Evolutionary conservation across 1,140 invertebrate genomes (phyloP).

Genomic region (Bemisia tabaci): DNA sequence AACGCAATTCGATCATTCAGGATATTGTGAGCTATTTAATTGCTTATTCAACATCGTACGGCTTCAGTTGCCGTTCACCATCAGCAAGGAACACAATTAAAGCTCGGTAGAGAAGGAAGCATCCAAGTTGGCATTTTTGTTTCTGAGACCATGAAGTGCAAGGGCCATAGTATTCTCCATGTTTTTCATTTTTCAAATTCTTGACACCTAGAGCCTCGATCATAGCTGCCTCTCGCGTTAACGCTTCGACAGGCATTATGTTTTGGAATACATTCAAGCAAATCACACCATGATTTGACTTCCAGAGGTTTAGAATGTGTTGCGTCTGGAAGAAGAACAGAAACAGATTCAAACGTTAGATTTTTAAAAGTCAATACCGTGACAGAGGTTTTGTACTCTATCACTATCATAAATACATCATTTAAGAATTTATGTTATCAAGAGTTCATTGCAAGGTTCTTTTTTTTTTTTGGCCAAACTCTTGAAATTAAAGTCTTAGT

Average conservation of each 20-base stretch:
- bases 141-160: conserved; percentile 54
- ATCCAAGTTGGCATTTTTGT: conserved; percentile 57
- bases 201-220: conserved; percentile 69
- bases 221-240: conserved; percentile 84
- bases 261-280: conserved; percentile 86
- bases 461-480: no score
- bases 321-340: conserved; percentile 49
- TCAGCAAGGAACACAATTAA: conserved; percentile 73
- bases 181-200: conserved; percentile 66
- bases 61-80: conserved; percentile 64
- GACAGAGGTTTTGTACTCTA: no score
- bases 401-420: no score
- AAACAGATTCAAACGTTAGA: conserved; percentile 28
- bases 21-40: no score
- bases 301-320: conserved; percentile 79
- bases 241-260: conserved; percentile 79
- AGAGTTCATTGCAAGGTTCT: no score
- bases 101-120: conserved; percentile 69
- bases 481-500: no score
- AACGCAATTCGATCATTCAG: no score
- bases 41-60: conserved; percentile 43
- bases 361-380: conserved; percentile 2
- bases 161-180: conserved; percentile 71
- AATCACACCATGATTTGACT: conserved; percentile 62
- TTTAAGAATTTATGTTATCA: no score